A percentile compares a stretch with the other conserved stretches of the same genome.
Evolutionary conservation across 2,888 invertebrate species (phyloP).

Genomic region (Melanotus villosus): DNA sequence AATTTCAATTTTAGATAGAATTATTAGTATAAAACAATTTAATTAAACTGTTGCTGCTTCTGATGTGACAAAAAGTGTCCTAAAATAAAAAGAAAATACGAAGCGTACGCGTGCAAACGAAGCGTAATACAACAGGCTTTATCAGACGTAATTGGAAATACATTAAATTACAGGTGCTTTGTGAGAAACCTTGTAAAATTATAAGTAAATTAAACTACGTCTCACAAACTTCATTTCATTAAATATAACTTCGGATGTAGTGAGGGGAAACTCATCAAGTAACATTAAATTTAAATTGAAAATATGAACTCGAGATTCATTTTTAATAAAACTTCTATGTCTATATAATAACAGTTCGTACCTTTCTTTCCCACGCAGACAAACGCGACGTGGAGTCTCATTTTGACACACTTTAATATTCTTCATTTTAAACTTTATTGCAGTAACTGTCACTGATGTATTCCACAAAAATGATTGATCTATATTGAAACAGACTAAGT

Average conservation of each 20-base stretch:
- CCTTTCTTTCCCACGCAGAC: conserved; percentile 39
- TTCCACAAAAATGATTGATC: conserved; percentile 46
- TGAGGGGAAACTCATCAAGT: conserved; percentile 39
- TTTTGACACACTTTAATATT: conserved; percentile 48
- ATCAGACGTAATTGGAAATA: conserved; percentile 37
- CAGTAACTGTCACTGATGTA: conserved; percentile 47
- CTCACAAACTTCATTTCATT: conserved; percentile 39
- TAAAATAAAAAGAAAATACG: not conserved
- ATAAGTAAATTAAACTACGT: conserved; percentile 40
- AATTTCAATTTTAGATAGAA: too few relatives aligned
- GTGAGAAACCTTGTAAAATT: conserved; percentile 30
- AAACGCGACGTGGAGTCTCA: conserved; percentile 41
- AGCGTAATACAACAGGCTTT: conserved; percentile 18
- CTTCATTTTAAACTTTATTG: conserved; percentile 48
- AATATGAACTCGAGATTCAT: conserved; percentile 43
- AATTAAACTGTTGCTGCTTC: too few relatives aligned
- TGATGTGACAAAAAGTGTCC: too few relatives aligned
- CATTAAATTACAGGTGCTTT: conserved; percentile 36
- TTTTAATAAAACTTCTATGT: conserved; percentile 45
- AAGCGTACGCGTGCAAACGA: conserved; percentile 13
- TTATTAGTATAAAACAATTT: too few relatives aligned
- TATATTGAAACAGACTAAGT: conserved; percentile 43
- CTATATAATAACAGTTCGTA: conserved; percentile 41
- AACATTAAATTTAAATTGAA: conserved; percentile 43
- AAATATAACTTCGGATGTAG: conserved; percentile 35